These are phyloP conservation scores for Gandaritis pyraliata DNA, from an alignment of 2,888 invertebrate species.

Conservation along the genomic window DNA sequence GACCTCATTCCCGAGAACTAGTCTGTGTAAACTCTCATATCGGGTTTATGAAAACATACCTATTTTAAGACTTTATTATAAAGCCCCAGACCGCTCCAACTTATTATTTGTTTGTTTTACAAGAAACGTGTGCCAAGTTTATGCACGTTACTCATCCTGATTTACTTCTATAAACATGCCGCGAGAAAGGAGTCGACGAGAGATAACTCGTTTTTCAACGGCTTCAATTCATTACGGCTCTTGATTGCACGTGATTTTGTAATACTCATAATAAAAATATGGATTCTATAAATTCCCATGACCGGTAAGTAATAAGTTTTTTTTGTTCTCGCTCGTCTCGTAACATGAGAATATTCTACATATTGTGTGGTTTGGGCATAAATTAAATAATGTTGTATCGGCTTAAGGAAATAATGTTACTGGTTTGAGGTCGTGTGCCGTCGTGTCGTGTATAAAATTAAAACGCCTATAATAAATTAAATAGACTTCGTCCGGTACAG, in stretches of 20 bases:
- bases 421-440: conserved; percentile 36
- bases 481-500: conserved; percentile 49
- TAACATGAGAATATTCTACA: conserved; percentile 49
- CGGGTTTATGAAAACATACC: conserved; percentile 77
- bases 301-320: conserved; percentile 48
- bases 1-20: conserved; percentile 78
- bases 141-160: conserved; percentile 57
- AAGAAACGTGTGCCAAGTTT: conserved; percentile 73
- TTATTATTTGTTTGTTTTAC: conserved; percentile 77
- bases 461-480: conserved; percentile 55
- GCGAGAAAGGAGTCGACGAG: conserved; percentile 54
- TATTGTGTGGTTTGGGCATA: conserved; percentile 20
- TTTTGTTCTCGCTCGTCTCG: conserved; percentile 45
- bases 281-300: conserved; percentile 44
- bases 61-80: conserved; percentile 76
- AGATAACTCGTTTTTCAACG: conserved; percentile 48
- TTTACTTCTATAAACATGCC: conserved; percentile 63
- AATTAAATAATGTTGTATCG: too few relatives aligned
- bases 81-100: conserved; percentile 67
- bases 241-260: conserved; percentile 41
- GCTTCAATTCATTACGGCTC: conserved; percentile 49
- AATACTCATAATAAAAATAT: conserved; percentile 46
- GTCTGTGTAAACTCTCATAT: conserved; percentile 80
- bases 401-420: too few relatives aligned
- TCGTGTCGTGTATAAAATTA: conserved; percentile 48